phyloP scores from a whole-genome alignment of 2,888 invertebrate genomes.

The Hyposoter didymator region DNA sequence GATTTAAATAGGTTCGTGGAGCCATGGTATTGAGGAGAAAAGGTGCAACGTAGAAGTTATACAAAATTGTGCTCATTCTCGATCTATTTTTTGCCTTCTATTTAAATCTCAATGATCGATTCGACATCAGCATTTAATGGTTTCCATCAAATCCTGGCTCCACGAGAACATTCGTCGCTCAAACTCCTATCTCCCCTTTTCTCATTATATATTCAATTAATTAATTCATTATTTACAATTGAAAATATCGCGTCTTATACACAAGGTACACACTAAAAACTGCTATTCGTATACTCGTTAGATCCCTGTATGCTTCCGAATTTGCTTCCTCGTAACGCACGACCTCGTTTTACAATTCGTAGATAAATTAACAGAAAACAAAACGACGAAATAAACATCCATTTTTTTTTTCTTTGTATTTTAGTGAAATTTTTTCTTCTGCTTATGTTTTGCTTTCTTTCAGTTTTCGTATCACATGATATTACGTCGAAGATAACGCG shows the following conservation, averaged over 20 bases:
- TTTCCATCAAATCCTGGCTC: conserved; percentile 56
- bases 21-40: conserved; percentile 68
- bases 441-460: conserved; percentile 49
- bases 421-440: conserved; percentile 30
- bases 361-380: conserved; percentile 69
- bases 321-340: conserved; percentile 82
- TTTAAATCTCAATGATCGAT: neutral
- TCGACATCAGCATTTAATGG: conserved; percentile 28
- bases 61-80: conserved; percentile 42
- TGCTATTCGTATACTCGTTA: conserved; percentile 76
- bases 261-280: conserved; percentile 62
- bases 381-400: conserved; percentile 70
- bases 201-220: conserved; percentile 64
- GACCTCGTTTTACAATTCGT: conserved; percentile 73
- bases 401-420: conserved; percentile 58
- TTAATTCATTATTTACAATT: conserved; percentile 68
- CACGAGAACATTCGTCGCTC: conserved; percentile 79
- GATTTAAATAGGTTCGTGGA: conserved; percentile 74
- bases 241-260: conserved; percentile 60
- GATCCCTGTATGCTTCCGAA: conserved; percentile 84
- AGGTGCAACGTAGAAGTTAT: conserved; percentile 31
- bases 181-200: conserved; percentile 69
- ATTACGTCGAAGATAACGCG: conserved; percentile 71
- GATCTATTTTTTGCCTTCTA: neutral
- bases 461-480: conserved; percentile 81